Percentiles rank a stretch among this genome's conserved stretches.
Conservation (phyloP, 2,797 vertebrate species). For the Mormyrus hasselquistii region DNA sequence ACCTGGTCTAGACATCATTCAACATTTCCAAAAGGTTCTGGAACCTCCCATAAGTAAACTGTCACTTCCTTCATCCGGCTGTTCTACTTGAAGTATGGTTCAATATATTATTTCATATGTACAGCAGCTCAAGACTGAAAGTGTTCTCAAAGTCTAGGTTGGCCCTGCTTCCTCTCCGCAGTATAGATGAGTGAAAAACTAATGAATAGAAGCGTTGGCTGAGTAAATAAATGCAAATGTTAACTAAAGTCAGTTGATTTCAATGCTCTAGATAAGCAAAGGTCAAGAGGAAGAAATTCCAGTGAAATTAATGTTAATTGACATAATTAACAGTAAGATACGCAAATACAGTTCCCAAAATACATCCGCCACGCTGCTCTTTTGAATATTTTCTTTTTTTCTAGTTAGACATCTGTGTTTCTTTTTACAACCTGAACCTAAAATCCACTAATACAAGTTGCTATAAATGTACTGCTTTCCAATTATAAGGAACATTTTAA, state of each 20-base stretch:
- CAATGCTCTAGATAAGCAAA: background rate
- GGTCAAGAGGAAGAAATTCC: constrained; percentile 6
- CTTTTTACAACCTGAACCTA: background rate
- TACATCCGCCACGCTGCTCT: background rate
- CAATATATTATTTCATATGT: background rate
- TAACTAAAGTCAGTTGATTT: background rate
- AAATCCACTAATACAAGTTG: background rate
- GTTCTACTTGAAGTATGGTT: background rate
- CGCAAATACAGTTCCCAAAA: background rate
- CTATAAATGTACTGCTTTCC: background rate
- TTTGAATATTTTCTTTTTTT: background rate
- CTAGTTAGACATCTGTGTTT: background rate
- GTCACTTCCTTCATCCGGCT: background rate
- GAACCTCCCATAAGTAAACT: background rate
- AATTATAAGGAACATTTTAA: background rate
- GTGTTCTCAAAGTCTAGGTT: background rate
- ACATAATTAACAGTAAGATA: constrained; percentile 2
- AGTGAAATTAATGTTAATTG: constrained; percentile 4
- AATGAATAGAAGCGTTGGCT: background rate
- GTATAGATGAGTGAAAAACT: background rate
- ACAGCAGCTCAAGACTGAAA: background rate
- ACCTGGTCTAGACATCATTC: background rate
- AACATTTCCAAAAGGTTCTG: background rate
- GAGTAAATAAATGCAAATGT: background rate
- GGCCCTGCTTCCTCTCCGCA: background rate